phyloP scores from a whole-genome alignment of 1,140 invertebrate genomes.

The Hestina assimilis region DNA sequence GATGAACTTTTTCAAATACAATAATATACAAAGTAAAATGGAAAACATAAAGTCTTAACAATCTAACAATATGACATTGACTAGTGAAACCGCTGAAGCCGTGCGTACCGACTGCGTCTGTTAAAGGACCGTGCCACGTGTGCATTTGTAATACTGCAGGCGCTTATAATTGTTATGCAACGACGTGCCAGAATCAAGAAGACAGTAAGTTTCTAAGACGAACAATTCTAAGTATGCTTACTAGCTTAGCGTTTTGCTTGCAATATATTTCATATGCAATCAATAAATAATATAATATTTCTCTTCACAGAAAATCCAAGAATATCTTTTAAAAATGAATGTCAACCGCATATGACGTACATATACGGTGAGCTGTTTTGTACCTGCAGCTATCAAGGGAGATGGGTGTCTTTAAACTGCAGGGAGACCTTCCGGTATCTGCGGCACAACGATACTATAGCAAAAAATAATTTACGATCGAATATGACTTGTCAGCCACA shows the following conservation, averaged over 20 bases:
- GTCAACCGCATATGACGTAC: conserved; percentile 35
- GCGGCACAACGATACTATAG: not conserved
- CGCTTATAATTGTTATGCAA: conserved; percentile 34
- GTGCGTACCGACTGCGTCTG: conserved; percentile 37
- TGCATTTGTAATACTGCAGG: conserved; percentile 41
- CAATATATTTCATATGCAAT: too few relatives aligned
- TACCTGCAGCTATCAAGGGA: conserved; percentile 36
- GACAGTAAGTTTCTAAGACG: too few relatives aligned
- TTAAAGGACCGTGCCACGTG: conserved; percentile 33
- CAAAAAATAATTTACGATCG: conserved; percentile 9
- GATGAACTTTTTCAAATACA: too few relatives aligned
- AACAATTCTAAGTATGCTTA: too few relatives aligned
- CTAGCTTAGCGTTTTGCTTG: too few relatives aligned
- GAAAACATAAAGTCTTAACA: too few relatives aligned
- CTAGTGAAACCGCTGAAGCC: conserved; percentile 9
- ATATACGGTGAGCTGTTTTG: conserved; percentile 29
- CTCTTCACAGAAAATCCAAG: conserved; percentile 27
- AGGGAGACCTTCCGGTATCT: conserved; percentile 27
- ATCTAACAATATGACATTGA: not conserved
- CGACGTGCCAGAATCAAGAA: conserved; percentile 9
- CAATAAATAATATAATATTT: too few relatives aligned
- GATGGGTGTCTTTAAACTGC: conserved; percentile 45
- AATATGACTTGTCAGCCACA: conserved; percentile 34
- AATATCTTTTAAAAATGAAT: conserved; percentile 24
- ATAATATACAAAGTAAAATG: too few relatives aligned